Percentiles rank a stretch among this genome's conserved stretches.
phyloP scores from a whole-genome alignment of 2,113 vertebrate genomes.

The human (Homo sapiens) region DNA sequence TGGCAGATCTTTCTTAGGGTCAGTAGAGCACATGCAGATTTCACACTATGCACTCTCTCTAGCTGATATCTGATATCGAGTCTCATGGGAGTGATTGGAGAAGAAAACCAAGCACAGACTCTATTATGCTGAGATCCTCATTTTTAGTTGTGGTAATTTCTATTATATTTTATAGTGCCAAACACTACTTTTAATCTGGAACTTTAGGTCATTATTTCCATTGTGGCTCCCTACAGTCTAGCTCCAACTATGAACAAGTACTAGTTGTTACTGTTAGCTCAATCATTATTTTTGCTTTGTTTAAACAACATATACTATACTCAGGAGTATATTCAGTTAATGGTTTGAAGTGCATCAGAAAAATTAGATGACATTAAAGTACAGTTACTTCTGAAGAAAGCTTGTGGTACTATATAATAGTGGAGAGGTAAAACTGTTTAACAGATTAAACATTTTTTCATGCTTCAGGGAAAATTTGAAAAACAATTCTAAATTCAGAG shows the following conservation, averaged over 20 bases:
- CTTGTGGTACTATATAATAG: not conserved
- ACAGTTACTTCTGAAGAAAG: slow-evolving; percentile 36
- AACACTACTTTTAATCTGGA: slow-evolving; percentile 31
- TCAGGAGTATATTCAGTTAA: not conserved
- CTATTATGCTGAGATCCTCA: not conserved
- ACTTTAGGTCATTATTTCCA: not conserved
- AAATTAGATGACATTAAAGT: slow-evolving; percentile 54
- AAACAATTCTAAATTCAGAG: not conserved
- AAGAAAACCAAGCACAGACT: slow-evolving; percentile 12
- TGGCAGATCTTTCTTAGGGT: not conserved
- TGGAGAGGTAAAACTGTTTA: slow-evolving; percentile 9
- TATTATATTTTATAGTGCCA: slow-evolving; percentile 39
- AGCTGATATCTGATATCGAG: not conserved
- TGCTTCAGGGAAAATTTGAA: not conserved
- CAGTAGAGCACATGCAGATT: not conserved
- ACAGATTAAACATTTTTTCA: slow-evolving; percentile 34
- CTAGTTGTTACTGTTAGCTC: not conserved
- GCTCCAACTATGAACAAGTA: not conserved
- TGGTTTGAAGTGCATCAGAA: not conserved
- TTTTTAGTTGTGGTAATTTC: slow-evolving; percentile 33
- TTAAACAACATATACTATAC: slow-evolving; percentile 35
- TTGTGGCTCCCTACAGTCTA: not conserved
- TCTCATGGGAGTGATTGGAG: not conserved
- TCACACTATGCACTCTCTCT: not conserved
- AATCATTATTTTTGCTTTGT: slow-evolving; percentile 33